Base-by-base conservation (phyloP, 2,113 vertebrate species). In the Okapia johnstoni region DNA sequence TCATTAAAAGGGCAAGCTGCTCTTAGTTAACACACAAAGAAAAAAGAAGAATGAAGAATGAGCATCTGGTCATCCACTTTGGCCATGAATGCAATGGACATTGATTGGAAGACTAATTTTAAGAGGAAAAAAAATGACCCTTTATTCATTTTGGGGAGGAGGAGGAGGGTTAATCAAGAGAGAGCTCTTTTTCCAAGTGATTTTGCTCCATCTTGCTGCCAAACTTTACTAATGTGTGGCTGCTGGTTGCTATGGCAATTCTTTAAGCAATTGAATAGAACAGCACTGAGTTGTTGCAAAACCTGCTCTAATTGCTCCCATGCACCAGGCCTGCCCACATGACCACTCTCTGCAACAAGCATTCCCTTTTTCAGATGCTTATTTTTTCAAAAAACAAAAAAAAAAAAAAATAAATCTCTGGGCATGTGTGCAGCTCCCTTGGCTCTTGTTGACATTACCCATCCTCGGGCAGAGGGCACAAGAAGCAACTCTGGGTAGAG, bases 211-310 rank as follows among this genome's bases (percentile, higher is more conserved):
- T 98, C 97, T 96, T 97, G 97, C 98, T 87, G 97, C 6, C 98
- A n/a, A n/a, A 97, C 98, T 98, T 98, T 98, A 36, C 98, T 97
- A n/a, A 95, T 97, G 98, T 99, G 98, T 98, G 98, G 90, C 97
- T 98, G 98, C 98, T 98, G n/a, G 99, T 99, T 99, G 98, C 99
- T 98, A 99, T 99, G 99, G 98, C 98, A 98, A 99, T 98, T 98
- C 97, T 98, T 99, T 97, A 98, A 99, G 98, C 98, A 98, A 54
- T 96, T 98, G 98, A 97, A 98, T 98, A 98, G 98, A 98, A 98
- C 97, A 98, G 98, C 98, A 98, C 98, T 93, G 98, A 98, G 98
- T 99, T 98, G 98, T 98, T 98, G 98, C 96, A n/a, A 96, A 97
- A 70, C 97, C 98, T 54, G 60, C 94, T 93, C 96, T 98, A 99